Percentiles rank a stretch among this genome's conserved stretches.
Evolutionary conservation across 1,140 invertebrate genomes (phyloP).

Genomic region (Drosophila athabasca): DNA sequence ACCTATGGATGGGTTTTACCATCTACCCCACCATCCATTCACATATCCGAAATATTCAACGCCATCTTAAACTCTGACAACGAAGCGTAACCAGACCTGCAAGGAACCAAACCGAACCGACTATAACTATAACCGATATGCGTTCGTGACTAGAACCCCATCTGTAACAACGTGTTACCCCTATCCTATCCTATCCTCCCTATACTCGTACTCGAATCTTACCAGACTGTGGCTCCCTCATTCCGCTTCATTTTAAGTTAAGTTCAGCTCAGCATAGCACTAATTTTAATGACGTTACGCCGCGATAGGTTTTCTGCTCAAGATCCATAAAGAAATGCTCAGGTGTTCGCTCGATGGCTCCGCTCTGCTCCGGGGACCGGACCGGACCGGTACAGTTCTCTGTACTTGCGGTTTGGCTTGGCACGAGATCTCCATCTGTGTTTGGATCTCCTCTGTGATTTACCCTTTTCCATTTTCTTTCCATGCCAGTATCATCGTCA

Average conservation of each 20-base stretch:
- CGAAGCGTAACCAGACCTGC: conserved; percentile 62
- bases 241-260: conserved; percentile 12
- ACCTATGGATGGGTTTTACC: conserved; percentile 8
- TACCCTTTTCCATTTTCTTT: conserved; percentile 57
- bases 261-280: conserved; percentile 63
- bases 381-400: conserved; percentile 41
- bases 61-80: conserved; percentile 60
- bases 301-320: conserved; percentile 79
- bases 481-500: conserved; percentile 3
- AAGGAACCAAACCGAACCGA: conserved; percentile 33
- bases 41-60: conserved; percentile 50
- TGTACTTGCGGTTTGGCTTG: conserved; percentile 62
- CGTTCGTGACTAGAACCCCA: conserved; percentile 41
- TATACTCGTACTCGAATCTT: conserved; percentile 28
- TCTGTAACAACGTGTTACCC: conserved; percentile 11
- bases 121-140: conserved; percentile 44
- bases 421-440: conserved; percentile 64
- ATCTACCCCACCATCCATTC: conserved; percentile 13
- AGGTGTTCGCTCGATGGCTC: conserved; percentile 57
- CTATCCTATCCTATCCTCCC: not conserved
- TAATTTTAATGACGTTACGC: conserved; percentile 83
- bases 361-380: not conserved
- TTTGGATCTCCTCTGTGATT: conserved; percentile 58
- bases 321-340: conserved; percentile 82
- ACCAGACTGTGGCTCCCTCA: conserved; percentile 14